Conservation (phyloP, 2,113 vertebrate genomes). For the Pseudonaja textilis region DNA sequence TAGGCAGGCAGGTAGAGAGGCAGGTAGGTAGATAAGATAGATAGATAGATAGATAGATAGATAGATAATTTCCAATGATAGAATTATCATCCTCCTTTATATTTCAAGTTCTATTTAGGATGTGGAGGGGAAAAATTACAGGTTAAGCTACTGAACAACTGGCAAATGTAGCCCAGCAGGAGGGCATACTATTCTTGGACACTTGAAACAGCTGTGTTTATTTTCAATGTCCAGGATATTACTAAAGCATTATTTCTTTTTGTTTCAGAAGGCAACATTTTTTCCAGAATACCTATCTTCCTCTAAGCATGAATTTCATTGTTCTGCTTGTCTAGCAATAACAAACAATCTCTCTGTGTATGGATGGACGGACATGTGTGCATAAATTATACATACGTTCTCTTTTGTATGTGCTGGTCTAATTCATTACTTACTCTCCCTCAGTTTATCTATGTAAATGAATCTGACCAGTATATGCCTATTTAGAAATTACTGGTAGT, state of each 20-base stretch:
- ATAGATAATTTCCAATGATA: not conserved
- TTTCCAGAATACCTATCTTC: slow-evolving; percentile 22
- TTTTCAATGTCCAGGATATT: slow-evolving; percentile 39
- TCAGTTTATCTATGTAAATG: not conserved
- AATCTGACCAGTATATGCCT: no score
- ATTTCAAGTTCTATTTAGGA: slow-evolving; percentile 11
- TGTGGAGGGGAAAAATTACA: slow-evolving; percentile 24
- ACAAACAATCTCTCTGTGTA: not conserved
- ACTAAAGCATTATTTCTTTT: slow-evolving; percentile 25
- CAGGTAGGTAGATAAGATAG: no score
- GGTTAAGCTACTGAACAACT: slow-evolving; percentile 37
- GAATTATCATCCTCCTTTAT: not conserved
- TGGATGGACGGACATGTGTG: not conserved
- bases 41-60: not conserved
- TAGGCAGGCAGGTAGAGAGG: not conserved
- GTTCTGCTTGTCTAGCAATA: slow-evolving; percentile 33
- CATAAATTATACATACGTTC: slow-evolving; percentile 20
- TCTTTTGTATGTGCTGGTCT: slow-evolving; percentile 5
- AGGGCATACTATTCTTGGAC: slow-evolving; percentile 33
- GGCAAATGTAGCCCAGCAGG: slow-evolving; percentile 19
- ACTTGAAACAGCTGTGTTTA: slow-evolving; percentile 35
- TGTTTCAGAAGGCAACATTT: slow-evolving; percentile 22
- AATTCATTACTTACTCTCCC: not conserved
- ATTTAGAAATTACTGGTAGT: not conserved
- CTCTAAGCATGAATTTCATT: slow-evolving; percentile 26